Evolutionary conservation across 2,888 invertebrate genomes (phyloP).

Genomic region (Papilio protenor): DNA sequence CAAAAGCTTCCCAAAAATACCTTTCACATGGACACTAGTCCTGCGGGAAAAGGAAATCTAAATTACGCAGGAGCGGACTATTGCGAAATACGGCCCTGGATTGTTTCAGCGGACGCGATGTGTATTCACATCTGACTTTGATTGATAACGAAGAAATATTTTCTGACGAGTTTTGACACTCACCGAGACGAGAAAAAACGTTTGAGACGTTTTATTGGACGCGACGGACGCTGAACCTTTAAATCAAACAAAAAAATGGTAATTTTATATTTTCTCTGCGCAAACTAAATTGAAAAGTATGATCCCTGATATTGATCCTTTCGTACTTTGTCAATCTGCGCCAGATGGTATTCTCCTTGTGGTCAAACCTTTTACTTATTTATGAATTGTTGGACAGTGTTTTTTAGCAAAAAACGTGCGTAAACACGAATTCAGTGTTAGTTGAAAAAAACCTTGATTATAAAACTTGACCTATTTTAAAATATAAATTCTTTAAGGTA

Average conservation of each 20-base stretch:
- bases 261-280: constrained; percentile 26
- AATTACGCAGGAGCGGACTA: constrained; percentile 18
- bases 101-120: constrained; percentile 5
- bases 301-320: constrained; percentile 16
- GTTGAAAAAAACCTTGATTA: not conserved
- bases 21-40: constrained; percentile 14
- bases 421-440: not conserved
- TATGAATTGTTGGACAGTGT: not conserved
- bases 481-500: not conserved
- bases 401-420: not conserved
- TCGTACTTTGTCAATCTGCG: constrained; percentile 22
- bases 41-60: constrained; percentile 13
- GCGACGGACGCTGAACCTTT: constrained; percentile 23
- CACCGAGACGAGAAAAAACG: constrained; percentile 6
- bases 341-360: constrained; percentile 6
- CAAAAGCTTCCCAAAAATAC: constrained; percentile 8
- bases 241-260: constrained; percentile 13
- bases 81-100: constrained; percentile 17
- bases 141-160: constrained; percentile 31
- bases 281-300: constrained; percentile 25
- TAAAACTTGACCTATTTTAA: not conserved
- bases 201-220: constrained; percentile 29
- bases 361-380: constrained; percentile 13
- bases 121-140: constrained; percentile 30
- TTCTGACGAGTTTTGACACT: constrained; percentile 33